Base-by-base conservation (phyloP, 2,888 invertebrate species). In the Athalia circularis region DNA sequence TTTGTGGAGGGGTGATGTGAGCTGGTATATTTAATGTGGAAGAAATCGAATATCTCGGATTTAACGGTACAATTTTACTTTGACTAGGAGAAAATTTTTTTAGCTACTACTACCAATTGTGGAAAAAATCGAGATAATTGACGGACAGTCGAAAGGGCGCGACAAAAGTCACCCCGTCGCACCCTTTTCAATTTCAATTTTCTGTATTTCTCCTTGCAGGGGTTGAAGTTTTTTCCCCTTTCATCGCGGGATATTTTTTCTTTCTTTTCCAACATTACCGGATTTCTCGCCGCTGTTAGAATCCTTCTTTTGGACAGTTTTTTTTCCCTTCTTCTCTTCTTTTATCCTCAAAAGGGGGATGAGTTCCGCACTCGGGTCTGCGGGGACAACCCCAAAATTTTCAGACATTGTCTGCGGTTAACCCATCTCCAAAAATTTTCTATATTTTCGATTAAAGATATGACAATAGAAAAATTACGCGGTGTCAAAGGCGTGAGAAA, bases 331-430 rank as follows among this genome's bases (percentile, higher is more conserved):
- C 59, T 13, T 59, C 48, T 3, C 45, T 15, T 7, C 13, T 65
- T 43, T 65, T 65, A 59, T 8, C n/a, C 72, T 43, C 47, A 3
- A 54, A 13, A 62, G 29, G 45, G 65, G 65, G 65, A 65, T 65
- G 65, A 65, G 65, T 45, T 11, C 65, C 45, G 13, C 6, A 13
- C 47, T 8, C 9, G 4, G 65, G n/a, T 62, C 29, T 29, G 29
- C 29, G 15, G 62, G 59, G 59, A 59, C 45, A 15, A 61, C 75
- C 75, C 64, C 13, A 15, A 75, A 72, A 67, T 6, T 77, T 77
- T 61, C 76, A 5, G 6, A 77, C 80, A 88, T 89, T 89, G 88
- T 89, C 83, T 88, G 89, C 86, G 89, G 89, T 88, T 88, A 88
- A 88, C 88, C 88, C 88, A 81, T 86, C 74, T 54, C 76, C 45